Percentiles rank a stretch among this genome's conserved stretches.
Conservation (phyloP, 2,888 invertebrate genomes). For the Drosophila emarginata region DNA sequence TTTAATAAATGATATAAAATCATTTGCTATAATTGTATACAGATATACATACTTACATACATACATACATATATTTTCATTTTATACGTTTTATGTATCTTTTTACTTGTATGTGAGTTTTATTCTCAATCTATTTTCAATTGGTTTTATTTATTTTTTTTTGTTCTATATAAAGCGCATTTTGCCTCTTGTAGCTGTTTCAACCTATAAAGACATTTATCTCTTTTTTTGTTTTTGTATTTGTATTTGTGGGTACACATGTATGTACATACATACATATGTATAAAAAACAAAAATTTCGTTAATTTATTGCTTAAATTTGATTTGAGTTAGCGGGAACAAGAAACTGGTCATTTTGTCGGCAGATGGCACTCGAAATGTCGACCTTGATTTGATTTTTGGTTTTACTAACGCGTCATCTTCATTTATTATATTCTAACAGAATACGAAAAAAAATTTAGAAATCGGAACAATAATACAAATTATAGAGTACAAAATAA, state of each 20-base stretch:
- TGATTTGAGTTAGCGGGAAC: slow-evolving; percentile 48
- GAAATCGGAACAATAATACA: slow-evolving; percentile 29
- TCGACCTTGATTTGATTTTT: background rate
- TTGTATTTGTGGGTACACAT: slow-evolving; percentile 6
- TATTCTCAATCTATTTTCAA: background rate
- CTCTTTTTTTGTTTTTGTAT: background rate
- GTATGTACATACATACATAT: too few relatives aligned
- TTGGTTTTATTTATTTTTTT: background rate
- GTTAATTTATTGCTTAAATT: slow-evolving; percentile 62
- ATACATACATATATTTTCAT: too few relatives aligned
- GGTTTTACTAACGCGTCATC: background rate
- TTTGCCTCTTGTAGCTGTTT: background rate
- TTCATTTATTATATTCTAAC: too few relatives aligned
- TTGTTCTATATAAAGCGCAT: background rate
- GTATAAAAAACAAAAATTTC: slow-evolving; percentile 17
- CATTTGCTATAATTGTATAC: too few relatives aligned
- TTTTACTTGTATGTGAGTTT: background rate
- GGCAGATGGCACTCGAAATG: slow-evolving; percentile 19
- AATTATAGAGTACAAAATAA: slow-evolving; percentile 63
- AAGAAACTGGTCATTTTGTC: slow-evolving; percentile 8
- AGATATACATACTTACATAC: too few relatives aligned
- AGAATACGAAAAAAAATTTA: background rate
- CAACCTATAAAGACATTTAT: background rate
- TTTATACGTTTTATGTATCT: too few relatives aligned
- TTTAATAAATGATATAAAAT: too few relatives aligned